A percentile compares a stretch with the other conserved stretches of the same genome.
Conservation (phyloP, 2,888 invertebrate genomes). For the Chorisops tibialis region DNA sequence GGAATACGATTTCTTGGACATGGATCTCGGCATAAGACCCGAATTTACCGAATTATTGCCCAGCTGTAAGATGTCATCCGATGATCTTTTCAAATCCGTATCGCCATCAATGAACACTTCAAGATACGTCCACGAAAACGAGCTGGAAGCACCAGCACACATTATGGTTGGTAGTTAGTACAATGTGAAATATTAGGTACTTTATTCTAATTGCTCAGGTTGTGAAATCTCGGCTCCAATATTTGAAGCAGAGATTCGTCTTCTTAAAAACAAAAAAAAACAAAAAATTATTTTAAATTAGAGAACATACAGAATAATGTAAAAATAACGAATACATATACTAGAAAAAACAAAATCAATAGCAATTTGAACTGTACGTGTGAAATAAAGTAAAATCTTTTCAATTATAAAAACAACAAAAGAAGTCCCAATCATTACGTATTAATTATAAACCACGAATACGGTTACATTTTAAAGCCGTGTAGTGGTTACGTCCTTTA, state of each 20-base stretch:
- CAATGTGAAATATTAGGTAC: constrained; percentile 26
- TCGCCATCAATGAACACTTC: constrained; percentile 44
- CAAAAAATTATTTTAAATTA: not conserved
- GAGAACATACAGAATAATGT: not conserved
- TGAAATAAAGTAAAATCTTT: too few relatives aligned
- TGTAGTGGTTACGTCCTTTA: constrained; percentile 9
- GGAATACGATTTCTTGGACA: constrained; percentile 51
- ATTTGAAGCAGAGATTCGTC: constrained; percentile 13
- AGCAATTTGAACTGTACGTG: too few relatives aligned
- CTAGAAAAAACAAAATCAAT: not conserved
- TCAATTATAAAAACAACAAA: not conserved
- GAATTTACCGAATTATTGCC: constrained; percentile 56
- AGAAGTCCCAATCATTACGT: not conserved
- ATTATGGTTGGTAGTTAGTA: constrained; percentile 57
- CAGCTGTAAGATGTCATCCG: constrained; percentile 57
- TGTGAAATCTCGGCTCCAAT: constrained; percentile 42
- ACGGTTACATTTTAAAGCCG: not conserved
- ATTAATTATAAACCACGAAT: not conserved
- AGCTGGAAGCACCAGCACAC: constrained; percentile 58
- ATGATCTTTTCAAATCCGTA: constrained; percentile 54
- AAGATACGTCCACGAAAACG: constrained; percentile 49
- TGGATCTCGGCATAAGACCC: constrained; percentile 54
- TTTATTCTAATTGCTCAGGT: constrained; percentile 46
- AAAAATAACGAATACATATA: not conserved
- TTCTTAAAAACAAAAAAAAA: not conserved